Percentiles rank a stretch among this genome's conserved stretches.
Conservation (phyloP, 2,797 vertebrate genomes). For the Microctenopoma lineatum region DNA sequence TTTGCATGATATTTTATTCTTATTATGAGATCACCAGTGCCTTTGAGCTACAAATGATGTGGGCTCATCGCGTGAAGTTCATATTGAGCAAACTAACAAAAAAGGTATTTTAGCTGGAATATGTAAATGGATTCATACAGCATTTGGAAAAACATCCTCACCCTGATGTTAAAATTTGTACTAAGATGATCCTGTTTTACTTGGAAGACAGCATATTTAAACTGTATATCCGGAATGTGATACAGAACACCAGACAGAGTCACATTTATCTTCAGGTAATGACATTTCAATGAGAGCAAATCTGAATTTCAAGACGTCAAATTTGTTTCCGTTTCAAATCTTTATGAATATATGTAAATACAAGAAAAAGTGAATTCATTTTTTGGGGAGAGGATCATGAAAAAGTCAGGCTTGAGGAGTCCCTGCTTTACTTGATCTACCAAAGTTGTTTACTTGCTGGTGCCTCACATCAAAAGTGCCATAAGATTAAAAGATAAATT, state of each 20-base stretch:
- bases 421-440: conserved; percentile 52
- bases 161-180: not conserved
- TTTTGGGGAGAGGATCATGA: conserved; percentile 8
- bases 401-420: conserved; percentile 24
- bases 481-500: conserved; percentile 37
- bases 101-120: conserved; percentile 25
- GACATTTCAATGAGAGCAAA: not conserved
- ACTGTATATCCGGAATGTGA: conserved; percentile 1
- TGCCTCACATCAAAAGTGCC: conserved; percentile 71
- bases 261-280: conserved; percentile 13
- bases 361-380: conserved; percentile 6
- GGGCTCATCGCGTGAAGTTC: conserved; percentile 24
- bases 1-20: conserved; percentile 47
- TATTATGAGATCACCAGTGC: conserved; percentile 69
- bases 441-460: conserved; percentile 70
- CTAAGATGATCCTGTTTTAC: not conserved
- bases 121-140: not conserved
- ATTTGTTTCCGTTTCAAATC: conserved; percentile 7
- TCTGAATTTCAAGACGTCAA: not conserved
- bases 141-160: not conserved
- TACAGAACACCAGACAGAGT: not conserved
- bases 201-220: conserved; percentile 3
- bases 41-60: conserved; percentile 67
- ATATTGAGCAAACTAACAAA: conserved; percentile 27
- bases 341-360: conserved; percentile 13